Conservation (phyloP, 2,888 invertebrate species). For the Pegoplata infirma region DNA sequence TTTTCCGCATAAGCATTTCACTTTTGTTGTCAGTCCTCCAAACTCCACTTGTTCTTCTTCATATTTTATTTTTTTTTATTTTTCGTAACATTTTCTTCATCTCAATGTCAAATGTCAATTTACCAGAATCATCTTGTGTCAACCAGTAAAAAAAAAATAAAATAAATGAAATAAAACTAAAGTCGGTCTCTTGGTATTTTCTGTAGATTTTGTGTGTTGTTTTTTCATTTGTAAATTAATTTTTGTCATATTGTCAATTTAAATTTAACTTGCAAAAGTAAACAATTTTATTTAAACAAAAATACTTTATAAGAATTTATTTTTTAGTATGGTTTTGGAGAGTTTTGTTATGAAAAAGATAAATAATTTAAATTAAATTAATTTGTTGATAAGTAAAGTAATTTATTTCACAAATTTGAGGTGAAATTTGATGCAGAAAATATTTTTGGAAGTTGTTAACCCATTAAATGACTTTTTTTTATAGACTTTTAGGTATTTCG, state of each 20-base stretch:
- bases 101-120: slow-evolving; percentile 37
- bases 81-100: slow-evolving; percentile 9
- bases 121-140: slow-evolving; percentile 6
- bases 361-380: too few species aligned
- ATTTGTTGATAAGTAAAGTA: too few species aligned
- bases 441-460: too few species aligned
- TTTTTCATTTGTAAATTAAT: slow-evolving; percentile 7
- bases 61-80: neutral
- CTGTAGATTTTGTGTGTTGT: neutral
- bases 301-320: too few species aligned
- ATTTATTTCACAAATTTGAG: too few species aligned
- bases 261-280: neutral
- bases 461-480: too few species aligned
- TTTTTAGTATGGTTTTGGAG: too few species aligned
- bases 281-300: neutral
- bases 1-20: neutral
- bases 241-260: slow-evolving; percentile 28
- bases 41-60: neutral
- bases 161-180: neutral
- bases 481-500: too few species aligned
- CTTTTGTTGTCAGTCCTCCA: neutral
- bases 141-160: neutral
- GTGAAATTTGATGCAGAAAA: too few species aligned
- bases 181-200: neutral
- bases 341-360: too few species aligned